Conservation (phyloP, 2,113 vertebrate species). For the Dicentrarchus labrax region DNA sequence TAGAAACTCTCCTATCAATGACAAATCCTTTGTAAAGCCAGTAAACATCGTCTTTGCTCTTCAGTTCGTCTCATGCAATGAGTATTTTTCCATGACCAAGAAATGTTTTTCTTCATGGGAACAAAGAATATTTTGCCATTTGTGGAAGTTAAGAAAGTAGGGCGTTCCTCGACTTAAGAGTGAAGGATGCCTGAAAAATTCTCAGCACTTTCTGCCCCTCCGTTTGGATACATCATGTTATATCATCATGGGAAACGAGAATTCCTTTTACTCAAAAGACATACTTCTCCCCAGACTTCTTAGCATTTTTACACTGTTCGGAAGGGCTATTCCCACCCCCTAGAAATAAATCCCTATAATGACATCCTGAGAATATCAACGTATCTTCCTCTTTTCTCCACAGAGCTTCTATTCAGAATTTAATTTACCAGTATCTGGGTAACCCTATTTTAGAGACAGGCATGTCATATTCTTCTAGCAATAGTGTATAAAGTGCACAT, state of each 20-base stretch:
- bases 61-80: slow-evolving; percentile 4
- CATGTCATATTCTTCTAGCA: neutral
- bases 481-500: neutral
- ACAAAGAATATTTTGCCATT: slow-evolving; percentile 49
- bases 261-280: slow-evolving; percentile 4
- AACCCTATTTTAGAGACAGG: neutral
- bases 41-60: neutral
- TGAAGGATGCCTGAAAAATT: slow-evolving; percentile 34
- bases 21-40: neutral
- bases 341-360: slow-evolving; percentile 15
- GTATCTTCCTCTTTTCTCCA: neutral
- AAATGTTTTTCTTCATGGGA: slow-evolving; percentile 54
- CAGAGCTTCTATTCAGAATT: neutral
- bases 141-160: slow-evolving; percentile 34
- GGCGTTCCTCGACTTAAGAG: slow-evolving; percentile 19
- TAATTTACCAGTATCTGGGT: neutral
- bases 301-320: slow-evolving; percentile 9
- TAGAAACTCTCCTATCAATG: neutral
- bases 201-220: slow-evolving; percentile 39
- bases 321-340: neutral
- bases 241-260: slow-evolving; percentile 50
- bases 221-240: slow-evolving; percentile 3
- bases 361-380: neutral
- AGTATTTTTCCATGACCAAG: slow-evolving; percentile 4
- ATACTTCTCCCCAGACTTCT: slow-evolving; percentile 25